Base-by-base conservation (phyloP, 2,113 vertebrate species). In the Syngnathus floridae region DNA sequence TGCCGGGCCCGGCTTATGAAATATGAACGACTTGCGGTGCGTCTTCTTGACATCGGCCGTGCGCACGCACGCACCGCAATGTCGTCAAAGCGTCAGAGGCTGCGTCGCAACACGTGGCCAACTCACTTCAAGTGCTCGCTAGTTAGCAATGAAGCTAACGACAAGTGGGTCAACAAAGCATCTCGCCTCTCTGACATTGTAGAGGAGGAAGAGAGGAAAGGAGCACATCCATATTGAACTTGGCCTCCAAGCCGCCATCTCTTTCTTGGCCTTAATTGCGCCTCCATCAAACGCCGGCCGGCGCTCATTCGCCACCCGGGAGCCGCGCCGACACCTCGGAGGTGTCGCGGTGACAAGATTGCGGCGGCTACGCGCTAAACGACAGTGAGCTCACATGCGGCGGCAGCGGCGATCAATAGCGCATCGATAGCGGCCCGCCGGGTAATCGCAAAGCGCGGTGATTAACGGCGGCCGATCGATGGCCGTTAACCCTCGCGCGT, bases 381-480 rank as follows among this genome's bases (percentile, higher is more conserved):
- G 78, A 86, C 82, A 82, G 74, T 80, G 85, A 87, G 82, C 78
- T 86, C 79, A 81, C 80, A 69, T 79, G 78, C 69, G 6, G 70
- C 70, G 73, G 79, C 63, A 66, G 36, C 54, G 4, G 55, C 58
- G 77, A 86, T 88, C 84, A 69, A 88, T 85, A 84, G 48, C 35
- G 56, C 65, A 84, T 90, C 88, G 41, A 90, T 88, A 73, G 4
- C 5, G 54, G 61, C 70, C 82, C 80, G 82, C 87, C 84, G 84
- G 82, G 86, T 84, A 87, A 88, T 87, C 85, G 84, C 78, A 85
- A 89, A 84, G 67, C 69, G 10, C 55, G 49, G 79, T 86, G 88
- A 90, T 88, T 88, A 90, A 89, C 80, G 67, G 64, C 65, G 16
- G 70, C 78, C 70, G 40, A 87, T 90, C 86, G 75, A 88, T 88